These are phyloP conservation scores for Adoxophyes honmai DNA, from an alignment of 1,140 invertebrate species.

Conservation along the genomic window DNA sequence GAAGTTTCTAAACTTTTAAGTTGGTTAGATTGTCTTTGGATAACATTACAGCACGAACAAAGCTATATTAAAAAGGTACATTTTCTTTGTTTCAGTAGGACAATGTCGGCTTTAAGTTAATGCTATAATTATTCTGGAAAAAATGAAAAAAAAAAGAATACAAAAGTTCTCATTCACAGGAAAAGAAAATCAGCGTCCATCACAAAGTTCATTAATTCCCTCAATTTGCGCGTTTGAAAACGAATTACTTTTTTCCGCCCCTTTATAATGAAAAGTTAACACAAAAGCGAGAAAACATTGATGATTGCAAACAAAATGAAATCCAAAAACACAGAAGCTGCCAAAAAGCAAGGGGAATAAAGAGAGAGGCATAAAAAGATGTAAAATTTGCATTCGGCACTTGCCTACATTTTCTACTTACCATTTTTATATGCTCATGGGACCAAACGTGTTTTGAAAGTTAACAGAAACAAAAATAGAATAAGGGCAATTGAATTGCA, in stretches of 20 bases:
- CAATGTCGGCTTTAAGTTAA: too few relatives aligned
- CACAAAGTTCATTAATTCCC: too few relatives aligned
- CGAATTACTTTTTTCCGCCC: neutral
- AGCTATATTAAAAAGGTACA: too few relatives aligned
- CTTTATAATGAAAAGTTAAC: neutral
- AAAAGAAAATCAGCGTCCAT: too few relatives aligned
- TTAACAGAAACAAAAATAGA: constrained; percentile 33
- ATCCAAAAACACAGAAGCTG: neutral
- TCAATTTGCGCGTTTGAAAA: too few relatives aligned
- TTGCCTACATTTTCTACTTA: constrained; percentile 32
- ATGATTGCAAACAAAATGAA: neutral
- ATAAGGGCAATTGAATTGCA: constrained; percentile 17
- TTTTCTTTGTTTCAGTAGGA: too few relatives aligned
- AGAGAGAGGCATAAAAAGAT: constrained; percentile 13
- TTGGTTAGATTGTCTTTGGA: too few relatives aligned
- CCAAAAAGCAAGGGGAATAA: neutral
- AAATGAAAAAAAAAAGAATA: too few relatives aligned
- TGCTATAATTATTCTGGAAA: too few relatives aligned
- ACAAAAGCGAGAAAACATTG: neutral
- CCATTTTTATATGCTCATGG: constrained; percentile 37
- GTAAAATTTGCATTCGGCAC: constrained; percentile 36
- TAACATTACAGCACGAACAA: too few relatives aligned
- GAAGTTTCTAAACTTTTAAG: too few relatives aligned
- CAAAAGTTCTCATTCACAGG: too few relatives aligned
- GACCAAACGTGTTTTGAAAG: constrained; percentile 36